Evolutionary conservation across 2,113 vertebrate genomes (phyloP), one percentile per base, ranked within the genome.

Genomic region (Seriola rivoliana): DNA sequence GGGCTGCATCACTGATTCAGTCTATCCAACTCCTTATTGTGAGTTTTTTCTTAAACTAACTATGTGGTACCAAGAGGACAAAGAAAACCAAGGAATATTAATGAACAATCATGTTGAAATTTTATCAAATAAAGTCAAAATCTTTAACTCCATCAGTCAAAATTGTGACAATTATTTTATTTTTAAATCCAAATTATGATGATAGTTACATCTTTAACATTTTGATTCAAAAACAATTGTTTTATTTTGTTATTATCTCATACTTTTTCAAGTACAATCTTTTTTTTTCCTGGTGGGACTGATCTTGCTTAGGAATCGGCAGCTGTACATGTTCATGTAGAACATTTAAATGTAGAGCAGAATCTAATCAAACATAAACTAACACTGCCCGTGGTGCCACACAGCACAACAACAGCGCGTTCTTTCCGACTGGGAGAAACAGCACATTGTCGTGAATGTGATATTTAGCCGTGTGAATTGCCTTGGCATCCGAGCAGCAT

Each of bases 391-490:
- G 1, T 36, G 3, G 52, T 50, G 54, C 14, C 58, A 60, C 48
- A 64, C 66, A 75, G 29, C 29, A 29, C 29, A 29, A 29, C 29
- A 70, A 10, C 58, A 11, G 3, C 7, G 34, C 44, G 48, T 69
- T 79, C 52, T 72, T 38, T 29, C 54, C 2, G 7, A 34, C 3
- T 14, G 10, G 52, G 42, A 57, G 65, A 21, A 59, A 52, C 42
- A 14, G 40, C 34, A 14, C 9, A 46, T 32, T 55, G 17, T 60
- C 50, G 14, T 60, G 19, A 48, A 72, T 71, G 78, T 79, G 64
- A 66, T 57, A 13, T 71, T 59, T 29, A 58, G 55, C 38, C 52
- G 9, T 52, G 59, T 64, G 32, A 79, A 75, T 59, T 32, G 48
- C 34, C 6, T 50, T 60, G 32, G 71, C 75, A 48, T 55, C 12